Evolutionary conservation across 2,797 vertebrate species (phyloP).

Genomic region (Sebastes oblongus): DNA sequence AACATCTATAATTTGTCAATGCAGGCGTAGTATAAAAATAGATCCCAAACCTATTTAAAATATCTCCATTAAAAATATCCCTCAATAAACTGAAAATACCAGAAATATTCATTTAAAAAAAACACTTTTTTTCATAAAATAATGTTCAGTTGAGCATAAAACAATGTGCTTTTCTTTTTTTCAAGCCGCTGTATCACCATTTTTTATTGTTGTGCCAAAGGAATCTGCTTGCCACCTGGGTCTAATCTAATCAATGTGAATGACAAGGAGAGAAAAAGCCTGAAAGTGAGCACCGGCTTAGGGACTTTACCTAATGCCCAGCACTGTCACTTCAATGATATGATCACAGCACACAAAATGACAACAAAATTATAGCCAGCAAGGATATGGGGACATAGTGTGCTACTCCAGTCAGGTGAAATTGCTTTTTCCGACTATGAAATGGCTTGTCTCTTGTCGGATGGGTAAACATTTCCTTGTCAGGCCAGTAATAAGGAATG

Average conservation of each 20-base stretch:
- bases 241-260: constrained; percentile 93
- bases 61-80: background rate
- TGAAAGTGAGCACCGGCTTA: constrained; percentile 99
- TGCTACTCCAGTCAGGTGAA: constrained; percentile 95
- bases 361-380: constrained; percentile 99
- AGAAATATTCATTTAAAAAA: background rate
- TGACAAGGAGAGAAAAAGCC: constrained; percentile 91
- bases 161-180: background rate
- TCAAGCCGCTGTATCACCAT: constrained; percentile 27
- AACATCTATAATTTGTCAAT: background rate
- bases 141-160: constrained; percentile 27
- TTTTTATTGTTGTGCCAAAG: constrained; percentile 75
- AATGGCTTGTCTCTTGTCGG: constrained; percentile 90
- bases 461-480: constrained; percentile 94
- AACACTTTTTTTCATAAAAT: background rate
- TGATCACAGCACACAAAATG: constrained; percentile 94
- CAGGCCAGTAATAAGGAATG: constrained; percentile 88
- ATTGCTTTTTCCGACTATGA: constrained; percentile 92
- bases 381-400: constrained; percentile 91
- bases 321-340: constrained; percentile 99
- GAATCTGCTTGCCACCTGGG: constrained; percentile 88
- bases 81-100: background rate
- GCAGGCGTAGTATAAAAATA: background rate
- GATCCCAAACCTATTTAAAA: background rate
- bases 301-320: constrained; percentile 96